Percentiles rank a stretch among this genome's conserved stretches.
phyloP scores from a whole-genome alignment of 2,113 vertebrate species.

The Siniperca chuatsi region DNA sequence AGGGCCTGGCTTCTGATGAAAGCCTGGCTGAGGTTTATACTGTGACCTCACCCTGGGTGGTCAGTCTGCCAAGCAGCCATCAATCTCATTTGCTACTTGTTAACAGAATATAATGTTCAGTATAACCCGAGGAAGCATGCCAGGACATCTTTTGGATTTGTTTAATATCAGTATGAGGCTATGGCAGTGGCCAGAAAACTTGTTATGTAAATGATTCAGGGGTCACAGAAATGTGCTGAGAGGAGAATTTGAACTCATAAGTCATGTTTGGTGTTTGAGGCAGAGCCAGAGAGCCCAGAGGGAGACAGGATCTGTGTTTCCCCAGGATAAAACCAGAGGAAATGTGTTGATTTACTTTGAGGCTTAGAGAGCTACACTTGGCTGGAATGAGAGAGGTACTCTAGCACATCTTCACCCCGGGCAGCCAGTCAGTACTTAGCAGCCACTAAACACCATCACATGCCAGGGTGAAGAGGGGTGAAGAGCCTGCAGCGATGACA shows the following conservation, averaged over 20 bases:
- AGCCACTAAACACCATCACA: slow-evolving; percentile 54
- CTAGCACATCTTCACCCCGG: slow-evolving; percentile 37
- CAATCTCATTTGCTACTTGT: slow-evolving; percentile 34
- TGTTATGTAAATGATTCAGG: slow-evolving; percentile 69
- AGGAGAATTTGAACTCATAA: slow-evolving; percentile 36
- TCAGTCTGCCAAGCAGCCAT: slow-evolving; percentile 39
- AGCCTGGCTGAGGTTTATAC: slow-evolving; percentile 38
- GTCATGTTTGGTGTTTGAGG: slow-evolving; percentile 37
- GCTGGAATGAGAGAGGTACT: slow-evolving; percentile 24
- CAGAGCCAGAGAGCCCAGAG: slow-evolving; percentile 8
- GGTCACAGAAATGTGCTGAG: slow-evolving; percentile 63
- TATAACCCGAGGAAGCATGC: slow-evolving; percentile 7
- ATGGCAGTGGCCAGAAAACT: slow-evolving; percentile 34
- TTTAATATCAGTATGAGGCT: slow-evolving; percentile 38
- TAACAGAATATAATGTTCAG: slow-evolving; percentile 46
- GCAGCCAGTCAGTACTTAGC: slow-evolving; percentile 50
- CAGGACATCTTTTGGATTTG: slow-evolving; percentile 49
- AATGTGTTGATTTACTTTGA: slow-evolving; percentile 43
- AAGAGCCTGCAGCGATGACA: slow-evolving; percentile 42
- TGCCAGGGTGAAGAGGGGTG: slow-evolving; percentile 39
- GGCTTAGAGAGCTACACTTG: slow-evolving; percentile 26
- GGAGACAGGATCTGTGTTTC: slow-evolving; percentile 33
- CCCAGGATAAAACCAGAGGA: slow-evolving; percentile 36
- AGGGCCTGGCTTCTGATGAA: slow-evolving; percentile 48
- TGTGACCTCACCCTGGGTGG: slow-evolving; percentile 62